A percentile compares a stretch with the other conserved stretches of the same genome.
phyloP scores from a whole-genome alignment of 1,140 invertebrate species.

The Gryllus bimaculatus region DNA sequence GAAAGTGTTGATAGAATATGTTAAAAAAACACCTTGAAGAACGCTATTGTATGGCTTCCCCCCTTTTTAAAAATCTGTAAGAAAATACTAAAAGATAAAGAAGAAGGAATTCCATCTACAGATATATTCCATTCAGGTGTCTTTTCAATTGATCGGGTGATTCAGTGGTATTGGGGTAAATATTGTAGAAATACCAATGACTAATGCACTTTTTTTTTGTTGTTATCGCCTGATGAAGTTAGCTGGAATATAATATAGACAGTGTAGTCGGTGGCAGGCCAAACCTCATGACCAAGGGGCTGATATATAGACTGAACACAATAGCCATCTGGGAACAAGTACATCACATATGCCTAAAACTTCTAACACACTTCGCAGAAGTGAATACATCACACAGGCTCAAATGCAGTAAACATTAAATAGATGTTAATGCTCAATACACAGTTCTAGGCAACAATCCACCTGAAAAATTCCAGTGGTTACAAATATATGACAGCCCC shows the following conservation, averaged over 20 bases:
- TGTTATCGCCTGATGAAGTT: not conserved
- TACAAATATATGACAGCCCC: too few relatives aligned
- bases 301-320: not conserved
- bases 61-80: not conserved
- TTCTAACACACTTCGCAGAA: too few relatives aligned
- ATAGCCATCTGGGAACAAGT: too few relatives aligned
- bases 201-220: conserved; percentile 2
- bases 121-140: not conserved
- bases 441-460: too few relatives aligned
- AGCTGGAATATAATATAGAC: not conserved
- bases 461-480: too few relatives aligned
- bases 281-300: not conserved
- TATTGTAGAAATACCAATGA: conserved; percentile 5
- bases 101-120: conserved; percentile 4
- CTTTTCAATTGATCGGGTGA: not conserved
- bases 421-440: too few relatives aligned
- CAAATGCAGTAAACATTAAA: too few relatives aligned
- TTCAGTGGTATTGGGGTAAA: not conserved
- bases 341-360: too few relatives aligned
- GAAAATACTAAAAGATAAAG: not conserved
- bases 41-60: not conserved
- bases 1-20: not conserved
- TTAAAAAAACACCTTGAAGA: not conserved
- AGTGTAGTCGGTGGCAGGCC: not conserved
- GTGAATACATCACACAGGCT: too few relatives aligned